Evolutionary conservation across 2,888 invertebrate genomes (phyloP).

Genomic region (Eudemis profundana): DNA sequence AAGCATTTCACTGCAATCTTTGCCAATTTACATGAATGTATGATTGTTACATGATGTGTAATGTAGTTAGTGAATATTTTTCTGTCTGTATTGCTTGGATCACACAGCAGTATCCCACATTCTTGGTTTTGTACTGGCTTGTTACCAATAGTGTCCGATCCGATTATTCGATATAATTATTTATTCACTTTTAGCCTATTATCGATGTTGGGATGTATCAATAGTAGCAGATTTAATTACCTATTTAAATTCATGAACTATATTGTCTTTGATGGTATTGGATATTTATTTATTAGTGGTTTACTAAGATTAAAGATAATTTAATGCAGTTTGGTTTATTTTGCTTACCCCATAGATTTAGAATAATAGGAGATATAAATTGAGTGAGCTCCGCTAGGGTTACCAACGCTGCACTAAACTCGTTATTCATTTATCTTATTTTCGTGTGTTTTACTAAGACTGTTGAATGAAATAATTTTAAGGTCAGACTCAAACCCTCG

Average conservation of each 20-base stretch:
- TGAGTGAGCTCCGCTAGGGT: too few species aligned
- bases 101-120: not conserved
- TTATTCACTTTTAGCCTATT: conserved; percentile 5
- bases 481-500: too few species aligned
- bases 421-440: too few species aligned
- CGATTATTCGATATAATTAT: conserved; percentile 2
- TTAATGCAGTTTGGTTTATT: not conserved
- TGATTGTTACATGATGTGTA: not conserved
- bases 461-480: too few species aligned
- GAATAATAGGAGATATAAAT: not conserved
- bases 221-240: not conserved
- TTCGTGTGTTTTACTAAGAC: too few species aligned
- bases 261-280: conserved; percentile 2
- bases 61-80: not conserved
- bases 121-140: not conserved
- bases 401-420: too few species aligned
- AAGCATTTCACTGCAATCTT: conserved; percentile 1
- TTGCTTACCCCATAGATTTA: too few species aligned
- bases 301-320: conserved; percentile 21
- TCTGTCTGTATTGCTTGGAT: not conserved
- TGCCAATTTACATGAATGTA: not conserved
- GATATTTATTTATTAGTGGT: conserved; percentile 23
- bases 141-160: conserved; percentile 12
- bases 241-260: not conserved
- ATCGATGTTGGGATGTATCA: conserved; percentile 8